A percentile compares a stretch with the other conserved stretches of the same genome.
These are phyloP conservation scores for Parnassius glacialis DNA, from an alignment of 2,888 invertebrate species.

Conservation along the genomic window DNA sequence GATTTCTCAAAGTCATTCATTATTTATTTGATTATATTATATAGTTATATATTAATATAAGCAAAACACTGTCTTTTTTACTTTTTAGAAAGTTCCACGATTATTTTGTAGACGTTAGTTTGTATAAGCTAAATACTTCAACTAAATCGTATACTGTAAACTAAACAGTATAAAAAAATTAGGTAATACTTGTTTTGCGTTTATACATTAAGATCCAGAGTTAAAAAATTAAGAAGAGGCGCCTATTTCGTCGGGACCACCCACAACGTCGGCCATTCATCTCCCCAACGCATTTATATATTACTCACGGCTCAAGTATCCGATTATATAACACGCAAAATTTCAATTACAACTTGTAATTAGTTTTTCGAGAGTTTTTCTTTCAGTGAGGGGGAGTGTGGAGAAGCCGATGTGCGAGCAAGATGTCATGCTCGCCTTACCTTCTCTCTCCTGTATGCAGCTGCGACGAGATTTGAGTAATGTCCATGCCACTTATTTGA, in stretches of 20 bases:
- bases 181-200: background rate
- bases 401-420: conserved; percentile 55
- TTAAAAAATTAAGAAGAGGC: conserved; percentile 60
- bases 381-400: conserved; percentile 75
- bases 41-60: too few relatives aligned
- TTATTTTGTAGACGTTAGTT: too few relatives aligned
- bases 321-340: conserved; percentile 83
- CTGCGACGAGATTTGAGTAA: conserved; percentile 63
- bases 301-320: conserved; percentile 81
- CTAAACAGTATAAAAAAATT: too few relatives aligned
- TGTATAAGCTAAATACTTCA: too few relatives aligned
- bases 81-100: too few relatives aligned
- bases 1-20: too few relatives aligned
- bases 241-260: conserved; percentile 57
- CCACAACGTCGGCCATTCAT: conserved; percentile 67
- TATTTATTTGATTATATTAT: too few relatives aligned
- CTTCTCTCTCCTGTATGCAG: conserved; percentile 43
- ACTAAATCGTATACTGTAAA: too few relatives aligned
- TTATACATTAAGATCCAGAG: conserved; percentile 49
- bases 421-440: conserved; percentile 41
- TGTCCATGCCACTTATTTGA: conserved; percentile 78
- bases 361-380: conserved; percentile 83
- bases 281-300: conserved; percentile 78
- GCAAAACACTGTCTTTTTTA: too few relatives aligned
- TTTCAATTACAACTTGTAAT: conserved; percentile 83